Percentiles rank a stretch among this genome's conserved stretches.
These are phyloP conservation scores for Eospalax fontanierii DNA, from an alignment of 2,797 vertebrate species.

Conservation along the genomic window DNA sequence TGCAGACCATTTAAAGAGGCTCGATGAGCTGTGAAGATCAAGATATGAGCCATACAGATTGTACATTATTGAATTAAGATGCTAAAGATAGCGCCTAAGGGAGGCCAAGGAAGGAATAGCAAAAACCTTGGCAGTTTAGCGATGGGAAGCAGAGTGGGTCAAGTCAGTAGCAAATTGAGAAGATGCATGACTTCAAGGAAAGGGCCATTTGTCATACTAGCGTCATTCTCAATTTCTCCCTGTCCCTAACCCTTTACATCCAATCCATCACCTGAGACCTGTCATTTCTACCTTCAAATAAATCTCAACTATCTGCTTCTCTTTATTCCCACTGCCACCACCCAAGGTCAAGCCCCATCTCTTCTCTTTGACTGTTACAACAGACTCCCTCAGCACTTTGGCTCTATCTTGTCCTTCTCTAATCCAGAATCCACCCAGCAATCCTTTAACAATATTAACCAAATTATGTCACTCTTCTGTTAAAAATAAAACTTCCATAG, in stretches of 20 bases:
- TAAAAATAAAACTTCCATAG: not conserved
- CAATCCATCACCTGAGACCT: slow-evolving; percentile 63
- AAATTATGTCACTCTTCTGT: not conserved
- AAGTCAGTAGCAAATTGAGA: slow-evolving; percentile 71
- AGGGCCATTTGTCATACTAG: slow-evolving; percentile 73
- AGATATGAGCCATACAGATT: slow-evolving; percentile 72
- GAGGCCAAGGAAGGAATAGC: slow-evolving; percentile 43
- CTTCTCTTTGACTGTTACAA: slow-evolving; percentile 1
- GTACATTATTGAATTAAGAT: slow-evolving; percentile 82
- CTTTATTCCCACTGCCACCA: slow-evolving; percentile 43
- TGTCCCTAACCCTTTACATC: slow-evolving; percentile 34
- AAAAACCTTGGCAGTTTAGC: slow-evolving; percentile 68
- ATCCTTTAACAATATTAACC: slow-evolving; percentile 58
- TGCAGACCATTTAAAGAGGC: slow-evolving; percentile 74
- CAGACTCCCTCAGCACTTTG: slow-evolving; percentile 27
- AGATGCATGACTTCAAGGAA: slow-evolving; percentile 79
- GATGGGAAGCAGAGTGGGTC: slow-evolving; percentile 58
- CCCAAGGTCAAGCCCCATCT: slow-evolving; percentile 68
- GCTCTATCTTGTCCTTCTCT: not conserved
- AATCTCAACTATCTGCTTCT: slow-evolving; percentile 63
- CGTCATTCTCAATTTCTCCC: slow-evolving; percentile 75
- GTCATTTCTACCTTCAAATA: slow-evolving; percentile 66
- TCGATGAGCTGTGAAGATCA: slow-evolving; percentile 82
- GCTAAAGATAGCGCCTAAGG: slow-evolving; percentile 73
- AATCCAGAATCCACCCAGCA: not conserved